Evolutionary conservation across 2,888 invertebrate genomes (phyloP).

Genomic region (Rotaria sp.): DNA sequence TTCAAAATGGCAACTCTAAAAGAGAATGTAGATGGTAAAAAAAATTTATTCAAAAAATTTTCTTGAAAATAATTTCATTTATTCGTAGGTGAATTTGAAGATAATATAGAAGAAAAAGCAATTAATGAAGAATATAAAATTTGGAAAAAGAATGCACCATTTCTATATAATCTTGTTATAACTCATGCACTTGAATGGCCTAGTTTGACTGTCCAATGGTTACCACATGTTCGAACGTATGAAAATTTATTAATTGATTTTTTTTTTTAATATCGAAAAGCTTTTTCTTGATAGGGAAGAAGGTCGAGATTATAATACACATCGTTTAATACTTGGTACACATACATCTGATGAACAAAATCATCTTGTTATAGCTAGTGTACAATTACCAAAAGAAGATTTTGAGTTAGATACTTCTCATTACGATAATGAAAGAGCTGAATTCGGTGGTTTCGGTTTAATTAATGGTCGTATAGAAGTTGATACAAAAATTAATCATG

Average conservation of each 20-base stretch:
- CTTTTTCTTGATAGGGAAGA: conserved; percentile 57
- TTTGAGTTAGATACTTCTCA: too few relatives aligned
- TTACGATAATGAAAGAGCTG: conserved; percentile 51
- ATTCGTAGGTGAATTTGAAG: too few relatives aligned
- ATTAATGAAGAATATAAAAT: conserved; percentile 96
- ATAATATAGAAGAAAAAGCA: conserved; percentile 29
- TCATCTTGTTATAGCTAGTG: conserved; percentile 87
- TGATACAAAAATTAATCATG: conserved; percentile 98
- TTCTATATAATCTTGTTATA: conserved; percentile 85
- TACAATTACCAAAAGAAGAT: conserved; percentile 72
- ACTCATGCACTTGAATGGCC: conserved; percentile 99
- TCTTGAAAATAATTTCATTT: too few relatives aligned
- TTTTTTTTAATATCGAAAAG: too few relatives aligned
- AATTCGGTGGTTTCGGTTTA: conserved; percentile 98
- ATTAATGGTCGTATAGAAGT: conserved; percentile 98
- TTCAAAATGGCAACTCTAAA: too few relatives aligned
- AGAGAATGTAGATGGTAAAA: too few relatives aligned
- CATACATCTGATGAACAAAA: conserved; percentile 99
- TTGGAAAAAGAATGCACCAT: conserved; percentile 99
- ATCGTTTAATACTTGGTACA: conserved; percentile 89
- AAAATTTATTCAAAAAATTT: too few relatives aligned
- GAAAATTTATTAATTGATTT: too few relatives aligned
- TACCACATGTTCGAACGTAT: too few relatives aligned
- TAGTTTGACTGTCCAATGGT: conserved; percentile 74
- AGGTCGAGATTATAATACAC: conserved; percentile 93